Evolutionary conservation across 2,113 vertebrate genomes (phyloP).

Genomic region (Vidua macroura): DNA sequence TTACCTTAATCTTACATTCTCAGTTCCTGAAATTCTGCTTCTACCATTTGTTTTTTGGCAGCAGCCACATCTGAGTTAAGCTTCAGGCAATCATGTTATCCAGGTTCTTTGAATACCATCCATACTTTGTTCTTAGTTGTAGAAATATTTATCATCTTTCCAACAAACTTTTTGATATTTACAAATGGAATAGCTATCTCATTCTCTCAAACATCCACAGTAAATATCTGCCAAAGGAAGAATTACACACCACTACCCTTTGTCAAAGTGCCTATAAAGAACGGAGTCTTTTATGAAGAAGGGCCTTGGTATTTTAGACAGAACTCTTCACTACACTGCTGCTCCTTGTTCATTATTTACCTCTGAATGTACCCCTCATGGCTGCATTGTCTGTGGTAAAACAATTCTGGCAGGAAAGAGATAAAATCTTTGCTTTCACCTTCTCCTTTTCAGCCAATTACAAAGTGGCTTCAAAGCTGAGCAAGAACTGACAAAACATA

Average conservation of each 20-base stretch:
- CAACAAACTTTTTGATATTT: neutral
- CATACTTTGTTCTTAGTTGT: neutral
- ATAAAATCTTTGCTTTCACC: neutral
- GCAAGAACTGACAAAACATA: neutral
- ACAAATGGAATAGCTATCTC: neutral
- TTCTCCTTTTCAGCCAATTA: neutral
- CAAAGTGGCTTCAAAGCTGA: neutral
- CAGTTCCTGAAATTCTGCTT: neutral
- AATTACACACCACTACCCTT: neutral
- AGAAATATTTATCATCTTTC: slow-evolving; percentile 21
- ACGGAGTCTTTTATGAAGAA: neutral
- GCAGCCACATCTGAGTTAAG: neutral
- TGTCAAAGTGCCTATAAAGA: neutral
- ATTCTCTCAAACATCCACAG: neutral
- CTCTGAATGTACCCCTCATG: neutral
- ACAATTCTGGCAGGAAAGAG: neutral
- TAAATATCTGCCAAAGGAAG: neutral
- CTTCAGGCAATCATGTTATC: neutral
- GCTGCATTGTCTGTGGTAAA: neutral
- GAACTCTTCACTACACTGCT: neutral
- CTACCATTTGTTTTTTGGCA: neutral
- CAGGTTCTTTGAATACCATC: neutral
- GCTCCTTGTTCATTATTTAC: neutral
- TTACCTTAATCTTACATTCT: neutral
- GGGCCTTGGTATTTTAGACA: neutral